These are phyloP conservation scores for Maniola jurtina DNA, from an alignment of 1,140 invertebrate genomes.

Conservation along the genomic window DNA sequence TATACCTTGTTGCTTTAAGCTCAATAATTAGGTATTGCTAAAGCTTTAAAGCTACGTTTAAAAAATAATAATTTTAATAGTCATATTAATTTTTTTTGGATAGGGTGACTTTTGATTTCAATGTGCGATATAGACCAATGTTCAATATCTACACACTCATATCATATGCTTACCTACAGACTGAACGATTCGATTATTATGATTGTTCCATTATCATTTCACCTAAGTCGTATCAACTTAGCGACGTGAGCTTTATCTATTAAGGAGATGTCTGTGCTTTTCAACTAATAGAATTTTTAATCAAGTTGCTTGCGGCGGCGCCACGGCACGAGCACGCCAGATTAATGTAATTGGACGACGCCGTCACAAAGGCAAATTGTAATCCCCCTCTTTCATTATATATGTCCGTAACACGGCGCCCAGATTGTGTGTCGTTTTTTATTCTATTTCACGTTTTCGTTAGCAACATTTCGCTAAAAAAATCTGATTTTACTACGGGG, in stretches of 20 bases:
- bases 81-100: no score
- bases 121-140: no score
- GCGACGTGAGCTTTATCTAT: conserved; percentile 66
- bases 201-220: conserved; percentile 24
- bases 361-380: conserved; percentile 77
- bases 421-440: conserved; percentile 59
- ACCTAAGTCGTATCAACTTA: conserved; percentile 41
- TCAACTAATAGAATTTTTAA: conserved; percentile 78
- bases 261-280: conserved; percentile 68
- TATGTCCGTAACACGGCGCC: conserved; percentile 60
- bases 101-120: no score
- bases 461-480: conserved; percentile 48
- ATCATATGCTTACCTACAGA: neutral
- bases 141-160: no score
- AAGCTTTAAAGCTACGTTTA: no score
- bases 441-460: conserved; percentile 46
- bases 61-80: no score
- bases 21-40: no score
- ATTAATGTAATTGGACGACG: conserved; percentile 77
- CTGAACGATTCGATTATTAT: conserved; percentile 3
- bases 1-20: no score
- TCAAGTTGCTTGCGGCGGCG: conserved; percentile 69
- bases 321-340: conserved; percentile 62
- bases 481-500: conserved; percentile 31
- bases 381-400: conserved; percentile 73